Evolutionary conservation across 2,888 invertebrate species (phyloP), one percentile per base, ranked within the genome.

Genomic region (Mesorhabditis sp.): DNA sequence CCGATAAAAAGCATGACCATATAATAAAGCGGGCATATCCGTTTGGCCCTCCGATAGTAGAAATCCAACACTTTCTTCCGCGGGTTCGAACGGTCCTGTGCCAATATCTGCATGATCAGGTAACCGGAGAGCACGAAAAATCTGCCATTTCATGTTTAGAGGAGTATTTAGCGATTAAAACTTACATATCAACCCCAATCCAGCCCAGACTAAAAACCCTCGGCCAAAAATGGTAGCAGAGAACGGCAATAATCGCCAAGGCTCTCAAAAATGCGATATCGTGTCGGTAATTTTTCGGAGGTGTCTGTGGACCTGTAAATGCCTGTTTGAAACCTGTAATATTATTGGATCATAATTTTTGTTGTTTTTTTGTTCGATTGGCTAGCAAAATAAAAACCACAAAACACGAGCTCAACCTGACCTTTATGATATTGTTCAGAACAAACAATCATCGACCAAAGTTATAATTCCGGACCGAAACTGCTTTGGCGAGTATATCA

Each of bases 171-270:
- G 58, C n/a, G n/a, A 50, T 50, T 10, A 50, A 50, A 50, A 50
- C 58, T 13, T 13, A 50, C 58, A 50, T 2, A n/a, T 50, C 58
- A 2, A 50, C 58, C 7, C 58, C 58, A 50, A 50, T 10, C 7
- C n/a, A 50, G 7, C 58, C 58, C 7, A 13, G n/a, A 13, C 58
- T 10, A 50, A 50, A 50, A n/a, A n/a, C n/a, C 10, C 2, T n/a
- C n/a, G 58, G 58, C 58, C 58, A 50, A 50, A 50, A n/a, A 50
- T 50, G 58, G n/a, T 13, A 50, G n/a, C 58, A 50, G 58, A 50
- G 58, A 50, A 50, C 58, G 58, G 58, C 7, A 10, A 50, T 13
- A 50, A 50, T 50, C 10, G 58, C 58, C 10, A 50, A n/a, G n/a
- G 58, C 58, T 28, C 28, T 28, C 28, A 28, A 28, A 28, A 28